Evolutionary conservation across 2,888 invertebrate species (phyloP), one percentile per base, ranked within the genome.

Genomic region (Ophion slaviceki): DNA sequence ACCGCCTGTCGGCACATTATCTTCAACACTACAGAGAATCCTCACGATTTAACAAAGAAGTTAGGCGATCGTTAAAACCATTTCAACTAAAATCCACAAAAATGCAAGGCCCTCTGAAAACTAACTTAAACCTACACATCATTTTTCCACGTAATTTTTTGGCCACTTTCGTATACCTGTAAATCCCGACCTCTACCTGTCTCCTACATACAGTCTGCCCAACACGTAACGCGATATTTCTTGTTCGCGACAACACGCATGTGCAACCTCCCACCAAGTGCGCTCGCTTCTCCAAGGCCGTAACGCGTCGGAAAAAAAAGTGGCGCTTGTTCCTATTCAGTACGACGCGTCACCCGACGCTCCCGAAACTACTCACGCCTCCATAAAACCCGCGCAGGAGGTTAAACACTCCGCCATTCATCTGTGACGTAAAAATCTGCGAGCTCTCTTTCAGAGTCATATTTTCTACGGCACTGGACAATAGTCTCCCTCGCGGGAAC

Each of bases 201-300:
- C 76, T 20, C 80, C n/a, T 11, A 28, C 59, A 59, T 67, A 74
- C 61, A 72, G 36, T 80, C 67, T 57, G 66, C 28, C 67, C 20
- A 28, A 62, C 17, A 5, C 47, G 20, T 75, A 76, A 76, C 70
- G 75, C 62, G 57, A 61, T 47, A 67, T 80, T 66, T 71, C 32
- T 79, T 71, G 20, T 64, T 66, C 66, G 20, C 53, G 32, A 74
- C 77, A 66, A 80, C 74, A 80, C 86, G 86, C 83, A 80, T 86
- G 86, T 83, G 83, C 86, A 80, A 77, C 62, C 77, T 74, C 80
- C 83, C 85, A 80, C 80, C 82, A 61, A 45, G 28, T 57, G 17
- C 57, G 6, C 75, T 80, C 67, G 76, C 68, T 17, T 71, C 71
- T 4, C 68, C 86, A 86, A 77, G 77, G 77, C 83, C 80, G 86